Conservation (phyloP, 1,140 invertebrate genomes). For the Steinernema khuongi region DNA sequence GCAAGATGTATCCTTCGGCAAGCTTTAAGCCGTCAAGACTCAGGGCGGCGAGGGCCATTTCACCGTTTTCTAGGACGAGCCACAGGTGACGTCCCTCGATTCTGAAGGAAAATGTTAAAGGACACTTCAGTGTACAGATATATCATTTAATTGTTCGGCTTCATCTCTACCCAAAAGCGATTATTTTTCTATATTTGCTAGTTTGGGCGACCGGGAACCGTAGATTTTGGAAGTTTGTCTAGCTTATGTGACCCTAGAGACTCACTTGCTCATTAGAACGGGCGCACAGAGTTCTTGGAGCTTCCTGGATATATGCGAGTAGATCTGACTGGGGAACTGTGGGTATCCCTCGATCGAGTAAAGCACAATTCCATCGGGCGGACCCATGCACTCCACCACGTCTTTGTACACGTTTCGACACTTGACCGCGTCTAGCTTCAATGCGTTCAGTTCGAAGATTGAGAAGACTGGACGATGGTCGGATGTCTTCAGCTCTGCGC, state of each 20-base stretch:
- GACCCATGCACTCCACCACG: conserved; percentile 50
- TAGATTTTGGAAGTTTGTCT: not conserved
- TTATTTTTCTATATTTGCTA: no score
- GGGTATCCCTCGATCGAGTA: conserved; percentile 36
- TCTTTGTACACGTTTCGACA: conserved; percentile 39
- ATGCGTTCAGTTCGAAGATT: conserved; percentile 40
- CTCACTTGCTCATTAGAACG: conserved; percentile 34
- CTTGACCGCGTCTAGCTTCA: conserved; percentile 43
- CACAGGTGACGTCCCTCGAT: conserved; percentile 43
- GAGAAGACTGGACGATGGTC: conserved; percentile 70
- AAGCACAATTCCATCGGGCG: conserved; percentile 51
- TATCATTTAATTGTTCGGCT: no score
- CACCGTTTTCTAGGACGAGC: conserved; percentile 46
- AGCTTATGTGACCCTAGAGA: not conserved
- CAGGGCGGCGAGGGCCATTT: conserved; percentile 52
- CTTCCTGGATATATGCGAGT: conserved; percentile 38
- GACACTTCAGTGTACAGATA: no score
- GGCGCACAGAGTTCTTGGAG: conserved; percentile 38
- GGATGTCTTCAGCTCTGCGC: conserved; percentile 90
- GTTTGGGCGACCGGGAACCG: no score
- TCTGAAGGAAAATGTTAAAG: conserved; percentile 30
- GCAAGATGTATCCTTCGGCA: conserved; percentile 18
- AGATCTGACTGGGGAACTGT: conserved; percentile 42
- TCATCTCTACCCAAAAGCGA: no score
- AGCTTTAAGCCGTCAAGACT: conserved; percentile 54